Conservation (phyloP, 2,888 invertebrate species). For the Lampropteryx suffumata region DNA sequence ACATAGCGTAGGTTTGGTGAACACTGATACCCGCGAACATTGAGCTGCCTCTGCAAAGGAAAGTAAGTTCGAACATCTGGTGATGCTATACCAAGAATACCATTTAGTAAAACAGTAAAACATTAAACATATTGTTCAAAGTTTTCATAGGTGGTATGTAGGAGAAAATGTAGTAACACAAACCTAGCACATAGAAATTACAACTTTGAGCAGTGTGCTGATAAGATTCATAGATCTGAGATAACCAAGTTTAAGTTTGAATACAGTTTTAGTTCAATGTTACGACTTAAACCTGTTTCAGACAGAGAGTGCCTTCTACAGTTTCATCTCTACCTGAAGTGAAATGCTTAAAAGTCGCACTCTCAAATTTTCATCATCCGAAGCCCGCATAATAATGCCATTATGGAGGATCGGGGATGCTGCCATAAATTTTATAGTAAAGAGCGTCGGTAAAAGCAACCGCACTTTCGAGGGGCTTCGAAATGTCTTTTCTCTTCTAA, state of each 20-base stretch:
- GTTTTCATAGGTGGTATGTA: neutral
- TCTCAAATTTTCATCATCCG: conserved; percentile 49
- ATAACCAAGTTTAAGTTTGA: no score
- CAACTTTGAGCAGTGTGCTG: no score
- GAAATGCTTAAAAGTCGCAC: conserved; percentile 34
- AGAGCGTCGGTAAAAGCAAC: conserved; percentile 44
- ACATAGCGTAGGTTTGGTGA: conserved; percentile 93
- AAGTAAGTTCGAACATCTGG: conserved; percentile 17
- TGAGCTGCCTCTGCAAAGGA: conserved; percentile 89
- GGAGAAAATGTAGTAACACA: no score
- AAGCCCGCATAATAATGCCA: conserved; percentile 50
- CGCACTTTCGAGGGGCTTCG: conserved; percentile 36
- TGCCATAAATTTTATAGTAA: conserved; percentile 51
- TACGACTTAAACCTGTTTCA: conserved; percentile 4
- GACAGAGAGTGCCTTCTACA: conserved; percentile 3
- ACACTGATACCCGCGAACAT: conserved; percentile 93
- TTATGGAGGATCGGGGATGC: conserved; percentile 51
- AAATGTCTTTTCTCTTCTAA: conserved; percentile 28
- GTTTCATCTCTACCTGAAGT: conserved; percentile 17
- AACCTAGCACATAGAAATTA: neutral
- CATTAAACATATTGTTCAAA: neutral
- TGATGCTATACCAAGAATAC: no score
- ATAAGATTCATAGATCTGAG: no score
- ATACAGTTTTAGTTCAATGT: neutral
- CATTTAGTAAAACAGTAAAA: no score